Percentiles rank a stretch among this genome's conserved stretches.
phyloP scores from a whole-genome alignment of 1,140 invertebrate species.

The Anastrepha obliqua region DNA sequence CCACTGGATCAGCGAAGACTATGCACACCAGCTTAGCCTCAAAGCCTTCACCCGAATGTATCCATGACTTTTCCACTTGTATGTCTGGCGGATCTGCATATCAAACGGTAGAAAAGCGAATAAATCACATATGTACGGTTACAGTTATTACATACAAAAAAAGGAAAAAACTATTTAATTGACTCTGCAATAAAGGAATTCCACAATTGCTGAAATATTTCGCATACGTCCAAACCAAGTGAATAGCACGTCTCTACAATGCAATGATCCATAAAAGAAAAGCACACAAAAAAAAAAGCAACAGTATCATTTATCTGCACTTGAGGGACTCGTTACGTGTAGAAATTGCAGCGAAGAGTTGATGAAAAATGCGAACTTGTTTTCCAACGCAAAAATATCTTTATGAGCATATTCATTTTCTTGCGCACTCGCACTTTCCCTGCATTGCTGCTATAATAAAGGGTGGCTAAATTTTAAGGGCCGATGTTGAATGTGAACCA shows the following conservation, averaged over 20 bases:
- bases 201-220: not conserved
- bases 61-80: constrained; percentile 82
- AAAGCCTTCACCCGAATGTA: constrained; percentile 84
- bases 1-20: constrained; percentile 83
- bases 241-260: not conserved
- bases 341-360: constrained; percentile 9
- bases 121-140: not conserved
- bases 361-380: not conserved
- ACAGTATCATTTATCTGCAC: constrained; percentile 32
- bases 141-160: not conserved
- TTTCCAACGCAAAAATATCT: not conserved
- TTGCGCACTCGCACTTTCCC: no score
- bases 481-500: no score
- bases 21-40: constrained; percentile 84
- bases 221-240: not conserved
- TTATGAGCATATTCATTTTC: no score
- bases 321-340: constrained; percentile 32
- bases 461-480: no score
- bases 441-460: no score
- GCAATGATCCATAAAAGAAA: not conserved
- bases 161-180: not conserved
- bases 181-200: not conserved
- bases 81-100: constrained; percentile 81
- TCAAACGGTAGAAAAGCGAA: constrained; percentile 12
- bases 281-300: not conserved